A percentile compares a stretch with the other conserved stretches of the same genome.
Conservation (phyloP, 2,113 vertebrate species). For the Hypocryptadius cinnamomeus region DNA sequence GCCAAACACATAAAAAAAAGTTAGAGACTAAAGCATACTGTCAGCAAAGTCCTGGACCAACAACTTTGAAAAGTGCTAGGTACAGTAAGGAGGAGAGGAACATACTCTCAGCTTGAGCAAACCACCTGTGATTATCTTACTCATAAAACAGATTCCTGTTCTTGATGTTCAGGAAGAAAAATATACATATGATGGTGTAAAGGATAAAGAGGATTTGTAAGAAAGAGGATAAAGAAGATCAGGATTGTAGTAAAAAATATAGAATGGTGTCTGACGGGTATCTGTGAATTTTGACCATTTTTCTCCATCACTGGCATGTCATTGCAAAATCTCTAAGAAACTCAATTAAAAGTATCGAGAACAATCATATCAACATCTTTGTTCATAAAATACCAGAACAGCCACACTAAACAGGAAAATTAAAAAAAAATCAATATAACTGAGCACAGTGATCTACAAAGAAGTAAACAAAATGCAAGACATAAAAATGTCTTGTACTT, state of each 20-base stretch:
- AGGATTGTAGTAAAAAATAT: not conserved
- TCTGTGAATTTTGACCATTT: not conserved
- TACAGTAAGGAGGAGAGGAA: not conserved
- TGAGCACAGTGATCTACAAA: not conserved
- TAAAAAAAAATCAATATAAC: not conserved
- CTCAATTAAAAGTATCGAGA: not conserved
- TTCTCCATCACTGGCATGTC: not conserved
- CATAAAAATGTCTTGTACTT: not conserved
- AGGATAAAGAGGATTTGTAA: not conserved
- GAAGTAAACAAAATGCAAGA: not conserved
- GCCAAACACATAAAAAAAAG: not conserved
- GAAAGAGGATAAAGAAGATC: not conserved
- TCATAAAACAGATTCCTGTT: not conserved
- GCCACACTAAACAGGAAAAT: not conserved
- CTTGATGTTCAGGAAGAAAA: not conserved
- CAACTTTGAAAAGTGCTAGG: not conserved
- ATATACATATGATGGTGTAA: not conserved
- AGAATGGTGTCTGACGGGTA: not conserved
- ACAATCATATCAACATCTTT: not conserved
- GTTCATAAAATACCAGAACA: not conserved
- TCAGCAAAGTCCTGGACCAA: not conserved
- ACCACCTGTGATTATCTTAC: not conserved
- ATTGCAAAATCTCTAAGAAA: not conserved
- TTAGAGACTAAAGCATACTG: not conserved
- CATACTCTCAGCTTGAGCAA: not conserved